Conservation (phyloP, 2,113 vertebrate species). For the Sebastes schlegelii region DNA sequence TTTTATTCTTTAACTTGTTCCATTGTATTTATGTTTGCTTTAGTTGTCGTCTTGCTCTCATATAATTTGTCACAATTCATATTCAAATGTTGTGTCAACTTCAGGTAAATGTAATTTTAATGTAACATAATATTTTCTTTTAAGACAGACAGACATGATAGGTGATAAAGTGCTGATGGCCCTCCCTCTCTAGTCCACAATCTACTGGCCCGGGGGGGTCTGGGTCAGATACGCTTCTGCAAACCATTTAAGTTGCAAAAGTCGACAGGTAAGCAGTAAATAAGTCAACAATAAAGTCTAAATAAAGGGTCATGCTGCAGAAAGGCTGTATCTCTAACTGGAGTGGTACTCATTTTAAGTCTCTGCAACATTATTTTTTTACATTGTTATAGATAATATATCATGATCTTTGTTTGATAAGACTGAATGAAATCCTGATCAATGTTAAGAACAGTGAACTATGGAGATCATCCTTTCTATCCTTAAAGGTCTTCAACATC, state of each 20-base stretch:
- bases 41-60: too few species aligned
- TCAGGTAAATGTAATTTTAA: background rate
- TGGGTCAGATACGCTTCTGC: background rate
- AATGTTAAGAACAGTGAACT: too few species aligned
- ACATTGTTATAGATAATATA: background rate
- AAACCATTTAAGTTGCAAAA: background rate
- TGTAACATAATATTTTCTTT: background rate
- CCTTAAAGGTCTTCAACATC: too few species aligned
- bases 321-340: background rate
- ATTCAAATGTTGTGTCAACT: background rate
- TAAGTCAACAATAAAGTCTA: background rate
- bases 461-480: too few species aligned
- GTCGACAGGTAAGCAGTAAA: background rate
- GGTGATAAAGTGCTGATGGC: background rate
- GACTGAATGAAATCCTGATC: too few species aligned
- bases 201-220: background rate
- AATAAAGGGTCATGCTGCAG: background rate
- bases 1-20: background rate
- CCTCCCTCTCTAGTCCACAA: background rate
- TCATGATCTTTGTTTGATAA: background rate
- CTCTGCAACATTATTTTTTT: background rate
- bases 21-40: too few species aligned
- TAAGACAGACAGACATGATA: background rate
- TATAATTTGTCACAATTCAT: too few species aligned
- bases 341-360: background rate